phyloP scores from a whole-genome alignment of 2,113 vertebrate genomes.

The Chlorodrepanis virens region DNA sequence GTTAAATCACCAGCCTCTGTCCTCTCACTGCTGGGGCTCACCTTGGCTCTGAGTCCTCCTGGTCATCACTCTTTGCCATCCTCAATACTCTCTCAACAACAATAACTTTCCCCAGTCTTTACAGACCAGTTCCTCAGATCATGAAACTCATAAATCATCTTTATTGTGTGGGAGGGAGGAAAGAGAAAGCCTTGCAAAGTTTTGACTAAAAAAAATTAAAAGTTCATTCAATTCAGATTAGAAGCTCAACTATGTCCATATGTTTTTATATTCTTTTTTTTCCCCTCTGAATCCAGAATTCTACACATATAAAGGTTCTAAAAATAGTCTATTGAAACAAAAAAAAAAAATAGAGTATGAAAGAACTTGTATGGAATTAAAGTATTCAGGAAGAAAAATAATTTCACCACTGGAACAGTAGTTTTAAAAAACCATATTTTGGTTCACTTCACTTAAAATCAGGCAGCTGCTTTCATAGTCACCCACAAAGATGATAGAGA shows the following conservation, averaged over 20 bases:
- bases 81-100: not conserved
- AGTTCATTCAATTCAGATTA: not conserved
- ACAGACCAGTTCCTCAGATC: not conserved
- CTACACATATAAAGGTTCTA: not conserved
- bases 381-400: not conserved
- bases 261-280: not conserved
- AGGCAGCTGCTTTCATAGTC: not conserved
- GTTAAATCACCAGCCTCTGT: not conserved
- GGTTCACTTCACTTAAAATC: not conserved
- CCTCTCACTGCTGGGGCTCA: not conserved
- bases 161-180: not conserved
- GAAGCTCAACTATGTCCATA: not conserved
- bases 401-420: not conserved
- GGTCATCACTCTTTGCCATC: not conserved
- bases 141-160: not conserved
- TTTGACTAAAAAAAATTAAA: not conserved
- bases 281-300: not conserved
- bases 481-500: not conserved
- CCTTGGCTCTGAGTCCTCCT: not conserved
- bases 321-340: not conserved
- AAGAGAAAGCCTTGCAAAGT: not conserved
- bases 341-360: not conserved
- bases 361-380: not conserved
- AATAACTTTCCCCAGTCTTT: not conserved
- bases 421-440: not conserved